Percentiles rank a stretch among this genome's conserved stretches.
phyloP scores from a whole-genome alignment of 1,140 invertebrate species.

The Manduca sexta region DNA sequence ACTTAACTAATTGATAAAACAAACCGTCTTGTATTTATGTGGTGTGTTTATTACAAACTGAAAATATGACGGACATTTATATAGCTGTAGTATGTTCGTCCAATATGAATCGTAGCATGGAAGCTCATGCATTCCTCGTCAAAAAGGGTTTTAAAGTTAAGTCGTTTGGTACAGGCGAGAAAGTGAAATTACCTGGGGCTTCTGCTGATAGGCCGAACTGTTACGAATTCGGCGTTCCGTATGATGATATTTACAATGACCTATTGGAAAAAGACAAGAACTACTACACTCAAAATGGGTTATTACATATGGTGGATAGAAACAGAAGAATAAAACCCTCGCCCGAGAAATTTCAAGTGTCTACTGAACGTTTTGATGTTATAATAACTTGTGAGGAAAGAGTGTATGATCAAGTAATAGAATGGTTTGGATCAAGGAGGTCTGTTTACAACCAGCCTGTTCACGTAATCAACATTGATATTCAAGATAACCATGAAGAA shows the following conservation, averaged over 20 bases:
- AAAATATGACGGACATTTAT: slow-evolving; percentile 75
- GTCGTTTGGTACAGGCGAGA: slow-evolving; percentile 98
- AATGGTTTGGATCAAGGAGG: slow-evolving; percentile 82
- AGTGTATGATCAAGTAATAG: slow-evolving; percentile 96
- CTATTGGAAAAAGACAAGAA: slow-evolving; percentile 90
- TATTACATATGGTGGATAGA: slow-evolving; percentile 98
- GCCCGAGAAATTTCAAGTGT: slow-evolving; percentile 96
- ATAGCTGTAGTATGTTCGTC: slow-evolving; percentile 98
- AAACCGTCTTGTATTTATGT: too few relatives aligned
- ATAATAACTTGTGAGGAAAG: slow-evolving; percentile 98
- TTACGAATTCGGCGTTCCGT: slow-evolving; percentile 97
- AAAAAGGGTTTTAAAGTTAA: slow-evolving; percentile 98
- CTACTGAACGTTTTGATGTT: slow-evolving; percentile 95
- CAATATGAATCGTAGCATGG: slow-evolving; percentile 99
- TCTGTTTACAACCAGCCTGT: slow-evolving; percentile 88
- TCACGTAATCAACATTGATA: slow-evolving; percentile 99
- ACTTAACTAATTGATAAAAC: too few relatives aligned
- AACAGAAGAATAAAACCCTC: slow-evolving; percentile 96
- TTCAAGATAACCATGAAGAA: slow-evolving; percentile 99
- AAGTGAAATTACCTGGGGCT: slow-evolving; percentile 97
- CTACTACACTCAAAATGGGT: slow-evolving; percentile 98
- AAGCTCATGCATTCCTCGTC: slow-evolving; percentile 96
- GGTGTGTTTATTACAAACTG: too few relatives aligned
- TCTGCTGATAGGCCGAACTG: slow-evolving; percentile 97
- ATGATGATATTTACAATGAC: slow-evolving; percentile 98